Evolutionary conservation across 2,113 vertebrate species (phyloP).

Genomic region (human (Homo sapiens)): DNA sequence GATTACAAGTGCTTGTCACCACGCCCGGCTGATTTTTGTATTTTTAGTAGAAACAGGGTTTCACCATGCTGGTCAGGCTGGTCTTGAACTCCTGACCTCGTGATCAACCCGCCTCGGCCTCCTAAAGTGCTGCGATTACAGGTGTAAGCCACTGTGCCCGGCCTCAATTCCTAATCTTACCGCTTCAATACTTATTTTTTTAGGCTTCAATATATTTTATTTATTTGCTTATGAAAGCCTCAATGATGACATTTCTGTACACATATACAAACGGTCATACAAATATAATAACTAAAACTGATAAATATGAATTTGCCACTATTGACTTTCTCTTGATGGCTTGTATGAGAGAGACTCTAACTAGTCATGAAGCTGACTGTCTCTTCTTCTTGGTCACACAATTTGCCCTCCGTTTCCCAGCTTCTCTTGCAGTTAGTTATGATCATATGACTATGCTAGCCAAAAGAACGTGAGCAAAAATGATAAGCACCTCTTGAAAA

Average conservation of each 20-base stretch:
- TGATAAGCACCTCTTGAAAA: not conserved
- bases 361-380: not conserved
- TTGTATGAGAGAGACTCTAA: not conserved
- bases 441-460: not conserved
- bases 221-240: not conserved
- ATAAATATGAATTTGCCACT: not conserved
- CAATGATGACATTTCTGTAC: not conserved
- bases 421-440: not conserved
- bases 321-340: not conserved
- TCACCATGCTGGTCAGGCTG: no score
- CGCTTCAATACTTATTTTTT: not conserved
- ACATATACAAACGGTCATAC: not conserved
- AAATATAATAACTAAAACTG: constrained; percentile 3
- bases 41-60: no score
- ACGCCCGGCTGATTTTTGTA: no score
- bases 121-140: no score
- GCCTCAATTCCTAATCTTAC: not conserved
- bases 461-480: not conserved
- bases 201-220: not conserved
- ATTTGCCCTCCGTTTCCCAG: not conserved
- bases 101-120: no score
- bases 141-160: no score
- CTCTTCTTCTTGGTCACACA: not conserved
- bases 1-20: no score
- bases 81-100: no score